A percentile compares a stretch with the other conserved stretches of the same genome.
These are phyloP conservation scores for Trematocara stigmaticum DNA, from an alignment of 2,113 vertebrate species.

Conservation along the genomic window DNA sequence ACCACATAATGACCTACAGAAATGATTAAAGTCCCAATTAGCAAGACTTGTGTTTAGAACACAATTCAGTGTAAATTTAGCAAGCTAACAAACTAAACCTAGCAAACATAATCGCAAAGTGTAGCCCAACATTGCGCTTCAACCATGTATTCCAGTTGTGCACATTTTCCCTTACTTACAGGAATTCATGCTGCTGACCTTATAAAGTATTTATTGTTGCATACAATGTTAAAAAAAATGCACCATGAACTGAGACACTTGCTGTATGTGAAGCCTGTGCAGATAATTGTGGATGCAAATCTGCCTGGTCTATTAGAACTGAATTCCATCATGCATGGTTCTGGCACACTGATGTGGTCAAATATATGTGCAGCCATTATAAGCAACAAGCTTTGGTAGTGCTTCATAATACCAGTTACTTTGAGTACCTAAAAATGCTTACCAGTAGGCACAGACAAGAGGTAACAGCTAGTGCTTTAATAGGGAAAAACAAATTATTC, in stretches of 20 bases:
- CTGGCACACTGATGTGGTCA: neutral
- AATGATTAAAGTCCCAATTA: neutral
- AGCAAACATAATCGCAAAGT: fast-evolving
- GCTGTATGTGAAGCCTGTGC: neutral
- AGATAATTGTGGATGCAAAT: neutral
- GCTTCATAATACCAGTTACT: fast-evolving
- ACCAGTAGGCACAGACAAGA: neutral
- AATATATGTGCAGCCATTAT: neutral
- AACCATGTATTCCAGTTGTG: neutral
- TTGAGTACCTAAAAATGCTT: neutral
- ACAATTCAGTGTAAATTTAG: neutral
- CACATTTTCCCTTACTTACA: neutral
- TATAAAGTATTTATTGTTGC: neutral
- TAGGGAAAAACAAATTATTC: neutral
- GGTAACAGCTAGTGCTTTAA: neutral
- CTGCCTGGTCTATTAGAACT: neutral
- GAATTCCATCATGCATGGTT: neutral
- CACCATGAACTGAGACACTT: neutral
- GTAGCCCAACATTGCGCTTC: neutral
- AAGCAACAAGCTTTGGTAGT: neutral
- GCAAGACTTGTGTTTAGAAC: fast-evolving
- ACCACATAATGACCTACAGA: neutral
- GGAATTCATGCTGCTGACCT: neutral
- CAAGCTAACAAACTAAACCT: neutral
- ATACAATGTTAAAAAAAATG: neutral